Evolutionary conservation across 2,888 invertebrate genomes (phyloP).

Genomic region (Drosophila cognata): DNA sequence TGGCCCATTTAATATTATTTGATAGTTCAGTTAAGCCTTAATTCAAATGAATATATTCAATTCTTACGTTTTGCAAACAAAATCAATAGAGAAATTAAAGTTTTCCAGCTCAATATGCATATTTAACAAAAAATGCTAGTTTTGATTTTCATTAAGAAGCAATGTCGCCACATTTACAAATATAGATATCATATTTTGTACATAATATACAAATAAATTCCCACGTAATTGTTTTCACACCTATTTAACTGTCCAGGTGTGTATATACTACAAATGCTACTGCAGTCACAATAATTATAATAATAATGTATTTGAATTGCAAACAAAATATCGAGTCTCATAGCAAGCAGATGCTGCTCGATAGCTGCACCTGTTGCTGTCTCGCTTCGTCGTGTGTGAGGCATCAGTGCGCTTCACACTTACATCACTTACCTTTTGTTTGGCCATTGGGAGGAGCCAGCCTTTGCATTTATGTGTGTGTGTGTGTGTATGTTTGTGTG

Average conservation of each 20-base stretch:
- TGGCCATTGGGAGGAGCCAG: conserved; percentile 13
- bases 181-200: neutral
- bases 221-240: neutral
- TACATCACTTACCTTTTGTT: conserved; percentile 29
- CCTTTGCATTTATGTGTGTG: neutral
- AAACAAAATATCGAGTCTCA: conserved; percentile 1
- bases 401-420: neutral
- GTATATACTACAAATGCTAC: neutral
- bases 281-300: neutral
- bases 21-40: neutral
- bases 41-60: no score
- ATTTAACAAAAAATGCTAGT: neutral
- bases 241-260: neutral
- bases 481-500: neutral
- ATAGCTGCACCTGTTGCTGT: conserved; percentile 27
- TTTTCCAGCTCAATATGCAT: neutral
- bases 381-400: neutral
- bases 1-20: neutral
- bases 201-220: no score
- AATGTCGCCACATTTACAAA: neutral
- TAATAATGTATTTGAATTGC: neutral
- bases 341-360: conserved; percentile 23
- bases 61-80: no score
- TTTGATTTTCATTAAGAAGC: neutral
- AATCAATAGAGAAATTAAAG: neutral